Conservation (phyloP, 2,113 vertebrate genomes). For the Neolamprologus kungweensis region DNA sequence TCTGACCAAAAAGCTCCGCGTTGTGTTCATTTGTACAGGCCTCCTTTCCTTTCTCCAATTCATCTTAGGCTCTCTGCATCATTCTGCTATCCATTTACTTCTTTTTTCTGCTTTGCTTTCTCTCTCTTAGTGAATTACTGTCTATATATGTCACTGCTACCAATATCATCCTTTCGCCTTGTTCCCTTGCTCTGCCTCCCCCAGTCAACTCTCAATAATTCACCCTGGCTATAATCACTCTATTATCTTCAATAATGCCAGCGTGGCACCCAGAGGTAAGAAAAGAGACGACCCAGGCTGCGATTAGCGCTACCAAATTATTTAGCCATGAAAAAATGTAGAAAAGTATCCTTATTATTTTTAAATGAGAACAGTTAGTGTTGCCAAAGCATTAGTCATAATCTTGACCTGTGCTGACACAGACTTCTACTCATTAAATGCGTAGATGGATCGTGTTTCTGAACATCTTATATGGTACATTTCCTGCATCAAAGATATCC, state of each 20-base stretch:
- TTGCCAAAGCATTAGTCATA: not conserved
- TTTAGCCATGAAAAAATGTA: not conserved
- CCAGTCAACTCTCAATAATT: conserved; percentile 38
- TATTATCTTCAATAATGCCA: conserved; percentile 46
- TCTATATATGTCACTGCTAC: not conserved
- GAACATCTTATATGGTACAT: not conserved
- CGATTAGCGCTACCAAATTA: not conserved
- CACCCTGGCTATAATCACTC: conserved; percentile 32
- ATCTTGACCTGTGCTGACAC: not conserved
- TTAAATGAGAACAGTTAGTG: not conserved
- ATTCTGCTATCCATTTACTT: not conserved
- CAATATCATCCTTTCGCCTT: not conserved
- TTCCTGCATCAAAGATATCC: not conserved
- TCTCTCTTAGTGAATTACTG: not conserved
- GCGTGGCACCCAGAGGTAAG: not conserved
- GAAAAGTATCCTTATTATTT: not conserved
- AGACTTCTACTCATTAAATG: not conserved
- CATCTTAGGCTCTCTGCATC: not conserved
- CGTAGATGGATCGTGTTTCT: not conserved
- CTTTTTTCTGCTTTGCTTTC: not conserved
- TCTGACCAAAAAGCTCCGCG: not conserved
- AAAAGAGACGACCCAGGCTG: not conserved
- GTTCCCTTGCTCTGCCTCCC: not conserved
- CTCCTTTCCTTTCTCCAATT: not conserved
- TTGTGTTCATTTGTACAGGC: not conserved